phyloP scores from a whole-genome alignment of 2,113 vertebrate species.

The Scartelaos histophorus region DNA sequence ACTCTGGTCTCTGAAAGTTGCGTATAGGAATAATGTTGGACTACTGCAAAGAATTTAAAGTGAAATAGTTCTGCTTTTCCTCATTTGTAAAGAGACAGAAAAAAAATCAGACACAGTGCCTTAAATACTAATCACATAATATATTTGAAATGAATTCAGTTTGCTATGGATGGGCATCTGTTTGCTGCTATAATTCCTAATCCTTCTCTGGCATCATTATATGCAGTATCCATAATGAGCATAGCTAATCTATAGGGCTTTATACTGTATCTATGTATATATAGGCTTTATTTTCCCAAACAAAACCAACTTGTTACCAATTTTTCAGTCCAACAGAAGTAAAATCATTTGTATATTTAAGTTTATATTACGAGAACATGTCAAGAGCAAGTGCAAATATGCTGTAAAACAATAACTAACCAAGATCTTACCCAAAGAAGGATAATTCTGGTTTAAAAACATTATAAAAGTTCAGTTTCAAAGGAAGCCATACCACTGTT shows the following conservation, averaged over 20 bases:
- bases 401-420: too few species aligned
- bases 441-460: too few species aligned
- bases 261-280: background rate
- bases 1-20: too few species aligned
- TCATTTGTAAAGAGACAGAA: too few species aligned
- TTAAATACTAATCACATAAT: background rate
- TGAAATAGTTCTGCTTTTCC: too few species aligned
- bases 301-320: background rate
- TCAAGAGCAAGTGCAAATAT: background rate
- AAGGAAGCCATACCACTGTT: too few species aligned
- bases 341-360: background rate
- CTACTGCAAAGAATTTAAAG: too few species aligned
- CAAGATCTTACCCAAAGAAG: too few species aligned
- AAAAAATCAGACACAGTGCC: too few species aligned
- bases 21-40: too few species aligned
- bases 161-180: background rate
- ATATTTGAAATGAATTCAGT: background rate
- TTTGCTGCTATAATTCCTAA: background rate
- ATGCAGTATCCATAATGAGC: background rate
- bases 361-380: background rate
- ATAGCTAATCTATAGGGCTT: slow-evolving; percentile 1
- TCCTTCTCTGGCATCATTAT: background rate
- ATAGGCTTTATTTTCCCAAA: background rate
- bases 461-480: too few species aligned
- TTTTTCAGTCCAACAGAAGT: background rate